Conservation (phyloP, 1,140 invertebrate species). For the Heliothis subflexa region DNA sequence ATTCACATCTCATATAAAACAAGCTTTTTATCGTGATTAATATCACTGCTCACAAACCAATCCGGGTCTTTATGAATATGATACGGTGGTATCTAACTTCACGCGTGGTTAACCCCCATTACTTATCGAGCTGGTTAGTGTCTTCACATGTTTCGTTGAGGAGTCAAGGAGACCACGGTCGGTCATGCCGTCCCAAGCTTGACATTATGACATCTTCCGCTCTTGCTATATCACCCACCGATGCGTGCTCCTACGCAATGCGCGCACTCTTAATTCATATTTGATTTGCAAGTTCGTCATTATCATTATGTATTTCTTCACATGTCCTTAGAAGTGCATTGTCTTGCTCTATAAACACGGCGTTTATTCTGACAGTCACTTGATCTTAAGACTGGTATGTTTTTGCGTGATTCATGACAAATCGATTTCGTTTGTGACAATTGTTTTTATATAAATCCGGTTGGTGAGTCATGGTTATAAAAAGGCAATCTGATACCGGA, state of each 20-base stretch:
- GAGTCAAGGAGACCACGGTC: conserved; percentile 46
- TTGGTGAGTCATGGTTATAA: conserved; percentile 8
- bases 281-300: conserved; percentile 41
- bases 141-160: conserved; percentile 39
- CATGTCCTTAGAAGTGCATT: conserved; percentile 35
- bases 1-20: conserved; percentile 3
- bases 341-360: conserved; percentile 22
- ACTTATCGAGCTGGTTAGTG: conserved; percentile 30
- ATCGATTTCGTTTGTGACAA: conserved; percentile 13
- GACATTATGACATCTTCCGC: conserved; percentile 53
- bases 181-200: conserved; percentile 35
- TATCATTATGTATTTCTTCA: conserved; percentile 40
- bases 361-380: conserved; percentile 13
- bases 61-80: not conserved
- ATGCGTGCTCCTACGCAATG: conserved; percentile 43
- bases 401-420: conserved; percentile 24
- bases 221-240: conserved; percentile 49
- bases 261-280: conserved; percentile 42
- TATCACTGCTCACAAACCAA: not conserved
- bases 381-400: not conserved
- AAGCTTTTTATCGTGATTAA: not conserved
- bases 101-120: conserved; percentile 32
- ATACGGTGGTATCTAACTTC: not conserved
- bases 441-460: conserved; percentile 17
- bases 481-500: conserved; percentile 8